Conservation (phyloP, 2,797 vertebrate species). For the Phrynocephalus vlangalii region DNA sequence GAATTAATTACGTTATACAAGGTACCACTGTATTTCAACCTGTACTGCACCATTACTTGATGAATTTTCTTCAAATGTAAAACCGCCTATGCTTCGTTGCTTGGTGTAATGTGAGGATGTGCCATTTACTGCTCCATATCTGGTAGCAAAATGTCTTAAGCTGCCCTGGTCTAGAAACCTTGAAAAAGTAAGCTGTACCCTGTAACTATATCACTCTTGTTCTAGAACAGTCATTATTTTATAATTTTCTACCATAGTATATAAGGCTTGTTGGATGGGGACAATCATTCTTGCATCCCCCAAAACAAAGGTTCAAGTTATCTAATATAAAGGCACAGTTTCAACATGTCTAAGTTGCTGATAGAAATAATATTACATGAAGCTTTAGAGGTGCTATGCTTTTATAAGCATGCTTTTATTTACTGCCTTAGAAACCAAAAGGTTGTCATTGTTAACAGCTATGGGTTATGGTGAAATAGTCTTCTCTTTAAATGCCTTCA, state of each 20-base stretch:
- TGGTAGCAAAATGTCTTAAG: too few species aligned
- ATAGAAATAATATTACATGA: neutral
- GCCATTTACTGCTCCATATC: too few species aligned
- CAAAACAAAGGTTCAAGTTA: neutral
- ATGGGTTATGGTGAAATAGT: neutral
- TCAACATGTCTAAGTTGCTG: neutral
- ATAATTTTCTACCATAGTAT: neutral
- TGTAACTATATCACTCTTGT: neutral
- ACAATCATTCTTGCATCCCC: neutral
- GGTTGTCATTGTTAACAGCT: constrained; percentile 13
- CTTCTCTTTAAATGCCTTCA: constrained; percentile 11
- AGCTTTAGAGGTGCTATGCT: neutral
- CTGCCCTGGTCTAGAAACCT: too few species aligned
- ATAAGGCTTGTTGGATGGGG: neutral
- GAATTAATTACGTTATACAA: too few species aligned
- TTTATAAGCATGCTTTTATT: neutral
- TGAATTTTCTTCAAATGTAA: too few species aligned
- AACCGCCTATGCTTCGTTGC: too few species aligned
- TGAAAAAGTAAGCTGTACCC: too few species aligned
- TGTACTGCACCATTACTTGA: too few species aligned
- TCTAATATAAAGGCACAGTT: neutral
- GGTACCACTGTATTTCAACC: too few species aligned
- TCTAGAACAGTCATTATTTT: neutral
- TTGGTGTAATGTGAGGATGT: too few species aligned
- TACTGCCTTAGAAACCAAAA: neutral